Conservation (phyloP, 2,888 invertebrate genomes). For the Pteria penguin region DNA sequence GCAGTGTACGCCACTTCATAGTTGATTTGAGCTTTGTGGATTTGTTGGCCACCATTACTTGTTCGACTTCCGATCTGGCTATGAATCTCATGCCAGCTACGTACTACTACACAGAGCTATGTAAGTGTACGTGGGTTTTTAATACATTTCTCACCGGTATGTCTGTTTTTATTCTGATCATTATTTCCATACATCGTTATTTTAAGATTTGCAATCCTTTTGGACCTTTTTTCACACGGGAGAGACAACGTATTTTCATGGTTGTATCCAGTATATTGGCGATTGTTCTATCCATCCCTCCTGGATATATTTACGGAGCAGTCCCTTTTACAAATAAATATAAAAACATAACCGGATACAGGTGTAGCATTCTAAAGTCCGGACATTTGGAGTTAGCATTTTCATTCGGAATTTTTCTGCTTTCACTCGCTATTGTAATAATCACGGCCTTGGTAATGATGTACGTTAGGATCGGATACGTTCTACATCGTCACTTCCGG, state of each 20-base stretch:
- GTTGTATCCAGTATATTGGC: not conserved
- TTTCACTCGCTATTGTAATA: not conserved
- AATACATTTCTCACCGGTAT: not conserved
- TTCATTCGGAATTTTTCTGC: not conserved
- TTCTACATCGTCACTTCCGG: not conserved
- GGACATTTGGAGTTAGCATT: not conserved
- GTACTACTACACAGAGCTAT: not conserved
- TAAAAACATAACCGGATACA: not conserved
- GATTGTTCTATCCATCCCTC: not conserved
- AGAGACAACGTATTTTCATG: not conserved
- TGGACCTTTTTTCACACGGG: not conserved
- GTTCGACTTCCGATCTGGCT: not conserved
- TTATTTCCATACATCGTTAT: not conserved
- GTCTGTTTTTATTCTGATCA: not conserved
- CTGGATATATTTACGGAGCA: not conserved
- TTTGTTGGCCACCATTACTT: not conserved
- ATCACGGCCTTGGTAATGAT: not conserved
- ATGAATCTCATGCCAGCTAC: not conserved
- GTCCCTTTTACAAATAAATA: not conserved
- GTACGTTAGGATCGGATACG: not conserved
- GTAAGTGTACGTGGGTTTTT: not conserved
- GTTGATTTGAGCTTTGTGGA: not conserved
- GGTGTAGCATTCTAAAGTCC: not conserved
- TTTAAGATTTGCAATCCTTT: not conserved
- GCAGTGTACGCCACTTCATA: not conserved